Percentiles rank a stretch among this genome's conserved stretches.
These are phyloP conservation scores for Trissoscelio sp. DNA, from an alignment of 2,888 invertebrate genomes.

Conservation along the genomic window DNA sequence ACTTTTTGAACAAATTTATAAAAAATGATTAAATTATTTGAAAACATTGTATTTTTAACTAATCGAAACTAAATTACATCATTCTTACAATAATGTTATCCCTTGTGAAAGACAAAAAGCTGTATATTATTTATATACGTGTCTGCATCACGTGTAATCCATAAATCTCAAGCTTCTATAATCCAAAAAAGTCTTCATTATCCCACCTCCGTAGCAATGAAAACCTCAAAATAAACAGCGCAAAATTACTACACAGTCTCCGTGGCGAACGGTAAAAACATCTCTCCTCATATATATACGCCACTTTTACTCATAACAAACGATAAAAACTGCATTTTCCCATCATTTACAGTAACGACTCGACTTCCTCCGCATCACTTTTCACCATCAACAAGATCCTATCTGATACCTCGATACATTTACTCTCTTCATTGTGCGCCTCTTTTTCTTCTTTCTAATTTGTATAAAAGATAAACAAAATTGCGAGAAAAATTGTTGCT, in stretches of 20 bases:
- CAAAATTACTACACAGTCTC: conserved; percentile 10
- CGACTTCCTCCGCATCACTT: conserved; percentile 52
- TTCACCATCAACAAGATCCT: conserved; percentile 47
- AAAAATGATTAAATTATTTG: too few relatives aligned
- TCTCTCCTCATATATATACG: conserved; percentile 28
- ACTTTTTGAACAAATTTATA: too few relatives aligned
- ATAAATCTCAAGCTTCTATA: conserved; percentile 3
- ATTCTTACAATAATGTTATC: too few relatives aligned
- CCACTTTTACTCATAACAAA: conserved; percentile 60
- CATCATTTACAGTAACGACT: conserved; percentile 45
- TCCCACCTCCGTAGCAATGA: conserved; percentile 1
- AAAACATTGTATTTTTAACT: too few relatives aligned
- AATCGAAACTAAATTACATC: too few relatives aligned
- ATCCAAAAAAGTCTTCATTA: conserved; percentile 13
- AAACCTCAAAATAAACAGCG: conserved; percentile 34
- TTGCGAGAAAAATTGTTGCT: conserved; percentile 17
- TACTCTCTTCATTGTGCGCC: conserved; percentile 39
- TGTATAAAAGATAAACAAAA: conserved; percentile 4
- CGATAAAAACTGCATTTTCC: conserved; percentile 57
- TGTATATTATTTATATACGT: too few relatives aligned
- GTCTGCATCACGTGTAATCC: not conserved
- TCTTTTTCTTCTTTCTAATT: conserved; percentile 10
- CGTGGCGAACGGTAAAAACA: conserved; percentile 38
- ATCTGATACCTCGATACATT: conserved; percentile 46
- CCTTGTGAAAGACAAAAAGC: too few relatives aligned